Conservation (phyloP, 2,888 invertebrate species). For the Tetragonisca angustula region DNA sequence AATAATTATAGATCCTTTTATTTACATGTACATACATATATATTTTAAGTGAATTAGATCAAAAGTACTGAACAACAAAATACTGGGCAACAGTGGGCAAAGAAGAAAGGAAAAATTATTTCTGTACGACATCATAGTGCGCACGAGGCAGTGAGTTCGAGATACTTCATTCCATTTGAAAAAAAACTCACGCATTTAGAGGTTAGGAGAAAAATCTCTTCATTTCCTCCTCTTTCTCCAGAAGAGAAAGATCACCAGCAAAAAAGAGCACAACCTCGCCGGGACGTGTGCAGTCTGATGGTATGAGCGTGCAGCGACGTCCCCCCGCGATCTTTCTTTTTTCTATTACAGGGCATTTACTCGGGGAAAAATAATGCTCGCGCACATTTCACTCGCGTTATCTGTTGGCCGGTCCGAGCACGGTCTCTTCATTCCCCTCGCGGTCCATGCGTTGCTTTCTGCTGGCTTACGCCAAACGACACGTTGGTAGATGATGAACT, state of each 20-base stretch:
- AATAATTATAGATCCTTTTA: neutral
- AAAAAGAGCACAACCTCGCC: constrained; percentile 23
- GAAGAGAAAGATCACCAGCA: neutral
- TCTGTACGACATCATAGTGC: no score
- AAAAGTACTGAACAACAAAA: neutral
- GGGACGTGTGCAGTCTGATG: constrained; percentile 21
- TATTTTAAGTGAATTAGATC: neutral
- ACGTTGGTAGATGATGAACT: constrained; percentile 17
- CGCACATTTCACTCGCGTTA: constrained; percentile 76
- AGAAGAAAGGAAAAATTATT: neutral
- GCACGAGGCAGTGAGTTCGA: neutral
- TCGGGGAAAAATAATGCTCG: constrained; percentile 72
- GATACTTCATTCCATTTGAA: neutral
- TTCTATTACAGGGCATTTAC: constrained; percentile 76
- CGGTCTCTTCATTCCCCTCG: constrained; percentile 2
- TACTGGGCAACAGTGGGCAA: no score
- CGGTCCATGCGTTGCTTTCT: constrained; percentile 45
- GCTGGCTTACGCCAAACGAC: constrained; percentile 7
- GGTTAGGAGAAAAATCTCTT: neutral
- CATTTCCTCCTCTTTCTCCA: neutral
- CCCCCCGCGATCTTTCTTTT: constrained; percentile 31
- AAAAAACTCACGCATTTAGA: neutral
- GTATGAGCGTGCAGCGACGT: constrained; percentile 18
- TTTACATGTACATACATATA: neutral
- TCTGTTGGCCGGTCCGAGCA: constrained; percentile 59